Evolutionary conservation across 2,113 vertebrate genomes (phyloP).

Genomic region (Cheilinus undulatus): DNA sequence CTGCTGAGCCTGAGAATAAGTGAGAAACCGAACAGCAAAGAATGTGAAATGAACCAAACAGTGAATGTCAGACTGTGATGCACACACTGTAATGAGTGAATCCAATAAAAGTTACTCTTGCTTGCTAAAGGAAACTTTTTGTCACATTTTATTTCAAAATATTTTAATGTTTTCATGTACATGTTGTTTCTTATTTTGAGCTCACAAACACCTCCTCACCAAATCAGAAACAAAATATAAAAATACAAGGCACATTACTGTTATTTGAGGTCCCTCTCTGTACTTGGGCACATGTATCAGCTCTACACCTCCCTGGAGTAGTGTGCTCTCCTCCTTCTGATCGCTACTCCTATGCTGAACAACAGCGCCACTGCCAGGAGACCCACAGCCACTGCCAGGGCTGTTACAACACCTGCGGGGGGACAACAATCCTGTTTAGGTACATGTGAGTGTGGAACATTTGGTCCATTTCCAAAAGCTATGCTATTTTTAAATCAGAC

Average conservation of each 20-base stretch:
- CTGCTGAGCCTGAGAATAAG: constrained; percentile 34
- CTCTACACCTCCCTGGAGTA: constrained; percentile 73
- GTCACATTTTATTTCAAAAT: constrained; percentile 18
- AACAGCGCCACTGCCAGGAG: constrained; percentile 79
- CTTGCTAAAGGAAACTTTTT: constrained; percentile 27
- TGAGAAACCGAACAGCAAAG: constrained; percentile 54
- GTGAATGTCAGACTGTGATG: constrained; percentile 34
- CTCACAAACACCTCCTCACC: neutral
- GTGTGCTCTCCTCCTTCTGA: constrained; percentile 54
- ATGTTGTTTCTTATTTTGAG: neutral
- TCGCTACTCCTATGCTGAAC: constrained; percentile 66
- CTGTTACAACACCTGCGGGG: constrained; percentile 64
- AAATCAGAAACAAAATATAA: neutral
- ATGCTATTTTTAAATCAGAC: constrained; percentile 22
- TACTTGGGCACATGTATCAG: constrained; percentile 28
- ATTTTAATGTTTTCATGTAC: neutral
- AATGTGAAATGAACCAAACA: constrained; percentile 60
- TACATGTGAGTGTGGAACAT: constrained; percentile 1
- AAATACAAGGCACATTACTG: constrained; percentile 29
- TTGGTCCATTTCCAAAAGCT: constrained; percentile 19
- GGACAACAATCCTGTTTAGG: constrained; percentile 15
- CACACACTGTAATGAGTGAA: constrained; percentile 36
- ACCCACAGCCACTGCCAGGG: constrained; percentile 74
- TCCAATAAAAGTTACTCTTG: constrained; percentile 63
- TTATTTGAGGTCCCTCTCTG: constrained; percentile 11